Conservation (phyloP, 2,797 vertebrate genomes). For the Bradypodion ventrale region DNA sequence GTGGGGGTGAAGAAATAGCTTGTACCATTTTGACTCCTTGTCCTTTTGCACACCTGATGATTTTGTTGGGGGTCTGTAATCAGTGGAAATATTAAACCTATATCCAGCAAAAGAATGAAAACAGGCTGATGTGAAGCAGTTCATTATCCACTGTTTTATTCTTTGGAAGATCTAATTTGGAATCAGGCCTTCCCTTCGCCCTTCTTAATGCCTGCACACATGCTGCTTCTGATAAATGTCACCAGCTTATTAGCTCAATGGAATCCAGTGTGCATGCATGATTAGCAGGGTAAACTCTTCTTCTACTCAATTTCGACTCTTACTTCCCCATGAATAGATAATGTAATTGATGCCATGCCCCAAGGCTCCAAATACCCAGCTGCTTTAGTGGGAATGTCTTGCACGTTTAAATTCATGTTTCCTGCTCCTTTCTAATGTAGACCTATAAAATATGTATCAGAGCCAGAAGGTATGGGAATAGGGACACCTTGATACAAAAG, state of each 20-base stretch:
- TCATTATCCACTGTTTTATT: conserved; percentile 6
- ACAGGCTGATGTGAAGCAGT: not conserved
- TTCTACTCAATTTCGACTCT: conserved; percentile 61
- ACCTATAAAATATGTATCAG: conserved; percentile 74
- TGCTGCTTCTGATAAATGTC: conserved; percentile 55
- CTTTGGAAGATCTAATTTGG: conserved; percentile 41
- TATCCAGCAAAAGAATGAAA: conserved; percentile 19
- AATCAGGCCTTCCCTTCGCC: conserved; percentile 38
- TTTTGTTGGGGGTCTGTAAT: conserved; percentile 14
- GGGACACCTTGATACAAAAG: conserved; percentile 29
- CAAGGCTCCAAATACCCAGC: conserved; percentile 61
- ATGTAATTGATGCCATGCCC: conserved; percentile 73
- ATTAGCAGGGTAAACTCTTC: conserved; percentile 62
- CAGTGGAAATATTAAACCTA: conserved; percentile 27
- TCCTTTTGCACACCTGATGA: not conserved
- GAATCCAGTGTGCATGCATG: conserved; percentile 56
- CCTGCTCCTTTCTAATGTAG: conserved; percentile 72
- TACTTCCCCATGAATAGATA: conserved; percentile 73
- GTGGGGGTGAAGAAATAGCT: not conserved
- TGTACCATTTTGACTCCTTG: not conserved
- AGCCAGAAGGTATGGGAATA: conserved; percentile 50
- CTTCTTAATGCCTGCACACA: conserved; percentile 37
- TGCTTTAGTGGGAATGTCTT: conserved; percentile 69
- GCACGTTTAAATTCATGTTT: conserved; percentile 75
- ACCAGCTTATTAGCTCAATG: conserved; percentile 47